Base-by-base conservation (phyloP, 2,888 invertebrate genomes). In the Odontomyia ornata region DNA sequence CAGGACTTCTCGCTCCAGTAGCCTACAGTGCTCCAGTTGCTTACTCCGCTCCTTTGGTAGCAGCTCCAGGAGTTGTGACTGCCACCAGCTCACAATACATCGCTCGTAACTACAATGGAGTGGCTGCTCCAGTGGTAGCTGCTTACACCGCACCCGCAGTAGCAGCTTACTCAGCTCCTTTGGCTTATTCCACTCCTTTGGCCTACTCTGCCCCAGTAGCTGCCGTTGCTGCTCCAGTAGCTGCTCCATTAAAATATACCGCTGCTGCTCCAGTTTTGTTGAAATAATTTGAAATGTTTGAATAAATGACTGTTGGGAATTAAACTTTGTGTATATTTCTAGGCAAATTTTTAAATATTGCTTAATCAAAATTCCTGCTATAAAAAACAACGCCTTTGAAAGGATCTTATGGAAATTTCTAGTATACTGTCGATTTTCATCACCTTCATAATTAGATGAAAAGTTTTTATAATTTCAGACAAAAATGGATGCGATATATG, bases 1-100 rank as follows among this genome's bases (percentile, higher is more conserved):
- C 81, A 71, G 80, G 77, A 71, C 15, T 80, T 1, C 15, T 80
- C n/a, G 78, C 76, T 30, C 81, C 82, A 64, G 76, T 81, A 30
- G 81, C 79, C 36, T 80, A 79, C 28, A 81, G n/a, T 28, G 78
- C 77, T 78, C 80, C 77, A 69, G 57, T 57, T 73, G 78, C 79
- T 88, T 21, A 88, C 88, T 84, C 85, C 4, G 60, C 1, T 13
- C 60, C 60, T 9, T 13, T 52, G 52, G 18, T 77, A 56, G n/a
- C 80, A 9, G 86, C 86, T 0, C 86, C 89, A 9, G 89, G 89
- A 0, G 89, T 89, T 7, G 86, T 90, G 77, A 91, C 92, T 0
- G 90, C 92, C 0, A 89, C 89, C 81, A 91, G 91, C 85, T 90
- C 90, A 13, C 91, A 92, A 84, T 90, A 90, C 78, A 84, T 91